Conservation (phyloP, 2,113 vertebrate genomes). For the Hiodon tergisus region DNA sequence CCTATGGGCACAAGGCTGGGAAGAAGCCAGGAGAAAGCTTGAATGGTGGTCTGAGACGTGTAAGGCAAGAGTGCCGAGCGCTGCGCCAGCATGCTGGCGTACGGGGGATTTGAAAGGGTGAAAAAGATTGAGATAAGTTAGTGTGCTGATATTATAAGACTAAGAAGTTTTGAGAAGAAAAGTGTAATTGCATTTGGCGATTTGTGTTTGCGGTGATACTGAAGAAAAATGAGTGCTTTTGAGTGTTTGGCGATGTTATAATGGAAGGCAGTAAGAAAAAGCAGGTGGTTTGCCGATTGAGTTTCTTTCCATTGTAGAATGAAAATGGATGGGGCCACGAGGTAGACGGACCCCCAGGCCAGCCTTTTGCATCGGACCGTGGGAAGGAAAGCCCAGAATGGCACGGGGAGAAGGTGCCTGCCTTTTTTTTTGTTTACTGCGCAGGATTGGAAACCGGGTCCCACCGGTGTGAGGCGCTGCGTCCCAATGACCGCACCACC, state of each 20-base stretch:
- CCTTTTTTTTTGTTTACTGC: slow-evolving; percentile 7
- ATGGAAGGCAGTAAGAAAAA: slow-evolving; percentile 5
- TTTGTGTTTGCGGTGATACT: slow-evolving; percentile 6
- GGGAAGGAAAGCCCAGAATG: not conserved
- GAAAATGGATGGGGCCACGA: slow-evolving; percentile 2
- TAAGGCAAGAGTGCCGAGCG: too few species aligned
- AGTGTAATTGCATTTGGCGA: slow-evolving; percentile 7
- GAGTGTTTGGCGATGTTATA: slow-evolving; percentile 8
- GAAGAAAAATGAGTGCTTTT: slow-evolving; percentile 5
- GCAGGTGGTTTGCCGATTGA: slow-evolving; percentile 4
- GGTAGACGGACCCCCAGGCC: slow-evolving; percentile 5
- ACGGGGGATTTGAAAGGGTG: too few species aligned
- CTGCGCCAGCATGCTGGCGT: too few species aligned
- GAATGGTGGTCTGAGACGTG: too few species aligned
- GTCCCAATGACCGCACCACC: slow-evolving; percentile 1
- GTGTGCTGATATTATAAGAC: slow-evolving; percentile 7
- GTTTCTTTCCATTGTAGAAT: slow-evolving; percentile 2
- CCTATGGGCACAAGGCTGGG: too few species aligned
- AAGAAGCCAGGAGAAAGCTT: too few species aligned
- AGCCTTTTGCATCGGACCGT: slow-evolving; percentile 6
- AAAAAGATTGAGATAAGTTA: not conserved
- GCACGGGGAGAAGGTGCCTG: slow-evolving; percentile 7
- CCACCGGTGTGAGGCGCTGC: slow-evolving; percentile 5
- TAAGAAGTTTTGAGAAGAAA: slow-evolving; percentile 7
- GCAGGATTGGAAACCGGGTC: slow-evolving; percentile 1